Evolutionary conservation across 2,113 vertebrate genomes (phyloP).

Genomic region (Tachysurus vachellii): DNA sequence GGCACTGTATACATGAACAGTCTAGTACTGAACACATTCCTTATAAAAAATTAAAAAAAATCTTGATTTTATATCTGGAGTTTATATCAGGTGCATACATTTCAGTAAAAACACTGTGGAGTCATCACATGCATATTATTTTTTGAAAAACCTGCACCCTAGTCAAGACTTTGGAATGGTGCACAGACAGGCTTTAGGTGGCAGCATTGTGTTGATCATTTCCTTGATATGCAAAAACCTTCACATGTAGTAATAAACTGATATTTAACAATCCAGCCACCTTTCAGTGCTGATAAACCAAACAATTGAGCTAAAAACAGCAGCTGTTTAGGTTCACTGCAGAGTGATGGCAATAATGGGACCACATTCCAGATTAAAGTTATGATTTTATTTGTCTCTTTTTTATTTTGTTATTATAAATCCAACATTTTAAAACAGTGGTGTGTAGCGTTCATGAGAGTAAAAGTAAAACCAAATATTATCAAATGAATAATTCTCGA

Average conservation of each 20-base stretch:
- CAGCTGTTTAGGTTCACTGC: not conserved
- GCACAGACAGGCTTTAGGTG: not conserved
- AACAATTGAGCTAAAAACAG: not conserved
- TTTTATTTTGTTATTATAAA: constrained; percentile 9
- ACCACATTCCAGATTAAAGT: not conserved
- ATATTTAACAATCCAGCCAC: not conserved
- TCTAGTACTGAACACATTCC: not conserved
- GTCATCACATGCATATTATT: not conserved
- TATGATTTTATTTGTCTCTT: not conserved
- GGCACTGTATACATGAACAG: not conserved
- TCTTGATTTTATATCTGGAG: not conserved
- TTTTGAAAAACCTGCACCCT: not conserved
- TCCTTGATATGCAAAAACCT: not conserved
- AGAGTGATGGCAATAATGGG: not conserved
- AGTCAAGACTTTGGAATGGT: not conserved
- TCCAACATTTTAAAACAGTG: not conserved
- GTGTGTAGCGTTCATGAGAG: not conserved
- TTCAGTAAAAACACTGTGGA: not conserved
- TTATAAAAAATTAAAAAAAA: not conserved
- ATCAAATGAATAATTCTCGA: not conserved
- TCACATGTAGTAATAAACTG: not conserved
- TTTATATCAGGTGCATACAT: not conserved
- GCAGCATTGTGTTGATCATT: not conserved
- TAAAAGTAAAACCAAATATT: not conserved
- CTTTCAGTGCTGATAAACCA: not conserved